Evolutionary conservation across 2,888 invertebrate genomes (phyloP).

Genomic region (Apodemia hepburni): DNA sequence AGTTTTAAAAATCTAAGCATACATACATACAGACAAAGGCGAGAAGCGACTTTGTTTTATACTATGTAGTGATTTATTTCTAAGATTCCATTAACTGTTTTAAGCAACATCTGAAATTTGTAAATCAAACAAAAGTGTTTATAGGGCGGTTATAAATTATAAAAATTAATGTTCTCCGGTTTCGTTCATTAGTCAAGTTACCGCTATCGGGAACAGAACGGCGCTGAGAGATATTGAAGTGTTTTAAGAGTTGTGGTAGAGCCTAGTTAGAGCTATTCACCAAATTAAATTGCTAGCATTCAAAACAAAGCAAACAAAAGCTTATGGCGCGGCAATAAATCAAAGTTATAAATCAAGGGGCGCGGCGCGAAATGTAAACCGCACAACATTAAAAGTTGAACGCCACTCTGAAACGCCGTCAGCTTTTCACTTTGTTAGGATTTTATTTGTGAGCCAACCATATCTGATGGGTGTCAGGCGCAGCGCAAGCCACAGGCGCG

Average conservation of each 20-base stretch:
- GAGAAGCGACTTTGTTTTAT: no score
- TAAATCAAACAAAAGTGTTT: not conserved
- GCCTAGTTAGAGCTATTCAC: slow-evolving; percentile 4
- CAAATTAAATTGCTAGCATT: slow-evolving; percentile 9
- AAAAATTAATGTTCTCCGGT: not conserved
- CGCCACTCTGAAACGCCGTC: slow-evolving; percentile 34
- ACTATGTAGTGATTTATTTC: no score
- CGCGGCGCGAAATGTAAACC: slow-evolving; percentile 39
- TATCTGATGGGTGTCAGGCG: slow-evolving; percentile 44
- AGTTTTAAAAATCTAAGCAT: no score
- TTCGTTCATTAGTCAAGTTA: not conserved
- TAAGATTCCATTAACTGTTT: no score
- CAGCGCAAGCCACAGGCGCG: slow-evolving; percentile 27
- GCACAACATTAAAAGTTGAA: slow-evolving; percentile 46
- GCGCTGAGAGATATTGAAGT: slow-evolving; percentile 7
- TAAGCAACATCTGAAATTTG: not conserved
- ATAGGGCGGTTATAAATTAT: not conserved
- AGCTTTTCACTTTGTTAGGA: slow-evolving; percentile 63
- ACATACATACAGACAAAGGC: no score
- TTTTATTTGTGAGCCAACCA: slow-evolving; percentile 47
- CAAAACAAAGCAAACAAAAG: slow-evolving; percentile 32
- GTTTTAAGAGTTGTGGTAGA: slow-evolving; percentile 1
- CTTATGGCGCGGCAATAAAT: slow-evolving; percentile 40
- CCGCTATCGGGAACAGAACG: not conserved
- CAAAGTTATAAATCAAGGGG: slow-evolving; percentile 40